Base-by-base conservation (phyloP, 2,797 vertebrate species). In the Halcyon badia region DNA sequence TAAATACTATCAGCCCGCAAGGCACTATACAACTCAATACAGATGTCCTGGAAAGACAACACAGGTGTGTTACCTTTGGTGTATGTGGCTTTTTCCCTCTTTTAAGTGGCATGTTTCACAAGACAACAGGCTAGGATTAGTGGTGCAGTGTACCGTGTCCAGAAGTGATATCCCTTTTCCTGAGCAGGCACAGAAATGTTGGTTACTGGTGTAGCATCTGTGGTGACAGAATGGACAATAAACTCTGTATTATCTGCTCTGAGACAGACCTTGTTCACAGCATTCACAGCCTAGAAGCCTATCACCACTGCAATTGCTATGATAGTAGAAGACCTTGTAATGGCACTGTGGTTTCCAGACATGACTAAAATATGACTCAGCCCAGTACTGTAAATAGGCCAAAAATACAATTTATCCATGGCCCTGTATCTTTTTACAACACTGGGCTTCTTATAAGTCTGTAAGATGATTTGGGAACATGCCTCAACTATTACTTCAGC, bases 361-460 rank as follows among this genome's bases (percentile, higher is more conserved):
- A 68, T 91, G 65, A 94, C 93, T 88, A 86, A 95, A 93, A 87
- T 9, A 60, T 95, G 85, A 96, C 80, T 96, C 93, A 93, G 90
- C 72, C 76, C 77, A 31, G 72, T 60, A 14, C 72, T 37, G 65
- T 44, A 61, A 90, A 86, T 69, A 20, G 76, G 72, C 72, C 91
- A 95, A 84, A 97, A 94, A 37, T 26, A 37, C 24, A 19, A 33
- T 81, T 95, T 85, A 39, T 24, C 66, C 1, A 0, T 20, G 20
- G 49, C 39, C 25, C 25, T 1, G 0, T 19, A 30, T 44, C 62
- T 78, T 93, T 85, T 51, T 51, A 61, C 65, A 51, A 3, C 30
- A 3, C 46, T 2, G 61, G 31, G 14, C 48, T 80, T 51, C 71
- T 75, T n/a, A 20, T 65, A 39, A 57, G 21, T 54, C 83, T 44